Percentiles rank a stretch among this genome's conserved stretches.
phyloP scores from a whole-genome alignment of 2,797 vertebrate genomes.

The Microctenopoma steveboyesi region DNA sequence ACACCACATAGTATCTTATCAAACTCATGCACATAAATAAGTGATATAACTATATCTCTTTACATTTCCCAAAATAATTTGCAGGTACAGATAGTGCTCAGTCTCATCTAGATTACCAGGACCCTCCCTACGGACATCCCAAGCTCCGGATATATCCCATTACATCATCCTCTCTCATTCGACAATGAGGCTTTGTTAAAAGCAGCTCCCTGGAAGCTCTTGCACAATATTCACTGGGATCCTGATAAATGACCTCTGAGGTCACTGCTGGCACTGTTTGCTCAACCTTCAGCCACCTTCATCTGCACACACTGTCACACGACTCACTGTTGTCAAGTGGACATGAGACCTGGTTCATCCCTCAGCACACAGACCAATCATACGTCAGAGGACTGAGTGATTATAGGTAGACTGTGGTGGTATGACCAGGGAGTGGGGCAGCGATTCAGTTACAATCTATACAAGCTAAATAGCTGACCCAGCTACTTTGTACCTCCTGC shows the following conservation, averaged over 20 bases:
- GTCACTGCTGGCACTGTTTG: slow-evolving; percentile 54
- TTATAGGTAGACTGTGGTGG: slow-evolving; percentile 18
- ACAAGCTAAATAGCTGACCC: slow-evolving; percentile 53
- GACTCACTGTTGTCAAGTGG: slow-evolving; percentile 44
- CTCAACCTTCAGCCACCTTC: slow-evolving; percentile 39
- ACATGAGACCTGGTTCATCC: slow-evolving; percentile 50
- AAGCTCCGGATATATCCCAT: slow-evolving; percentile 49
- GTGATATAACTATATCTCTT: slow-evolving; percentile 16
- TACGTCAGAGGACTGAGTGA: slow-evolving; percentile 28
- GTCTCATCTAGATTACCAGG: slow-evolving; percentile 2
- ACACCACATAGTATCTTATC: too few species aligned
- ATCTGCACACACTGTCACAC: slow-evolving; percentile 14
- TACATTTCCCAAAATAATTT: slow-evolving; percentile 4
- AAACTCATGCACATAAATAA: slow-evolving; percentile 10
- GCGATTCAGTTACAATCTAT: slow-evolving; percentile 59
- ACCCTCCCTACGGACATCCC: slow-evolving; percentile 38
- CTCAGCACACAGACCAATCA: slow-evolving; percentile 21
- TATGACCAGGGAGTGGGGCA: not conserved
- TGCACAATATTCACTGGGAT: slow-evolving; percentile 41
- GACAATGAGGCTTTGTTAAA: slow-evolving; percentile 56
- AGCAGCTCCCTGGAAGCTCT: slow-evolving; percentile 50
- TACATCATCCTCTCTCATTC: slow-evolving; percentile 57
- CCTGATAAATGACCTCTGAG: slow-evolving; percentile 67
- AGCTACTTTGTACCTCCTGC: slow-evolving; percentile 29
- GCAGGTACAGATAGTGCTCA: slow-evolving; percentile 31